These are phyloP conservation scores for Clavelina lepadiformis DNA, from an alignment of 23 tunicate species.

Conservation along the genomic window DNA sequence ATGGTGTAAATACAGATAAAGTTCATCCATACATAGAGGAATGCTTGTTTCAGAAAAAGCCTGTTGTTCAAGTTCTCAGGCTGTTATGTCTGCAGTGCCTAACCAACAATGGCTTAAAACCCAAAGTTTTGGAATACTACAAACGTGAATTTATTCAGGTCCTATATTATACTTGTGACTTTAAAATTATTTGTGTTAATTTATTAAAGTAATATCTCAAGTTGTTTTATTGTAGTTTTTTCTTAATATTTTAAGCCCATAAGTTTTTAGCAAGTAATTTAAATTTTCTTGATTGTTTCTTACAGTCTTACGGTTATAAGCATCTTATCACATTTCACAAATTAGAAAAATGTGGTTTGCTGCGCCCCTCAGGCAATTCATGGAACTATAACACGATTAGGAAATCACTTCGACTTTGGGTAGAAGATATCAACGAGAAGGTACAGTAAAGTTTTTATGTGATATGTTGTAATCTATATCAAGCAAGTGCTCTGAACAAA, in stretches of 20 bases:
- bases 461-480: too few species aligned
- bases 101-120: constrained; percentile 73
- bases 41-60: constrained; percentile 53
- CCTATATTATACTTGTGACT: neutral
- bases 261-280: neutral
- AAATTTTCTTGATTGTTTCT: neutral
- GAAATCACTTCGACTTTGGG: constrained; percentile 55
- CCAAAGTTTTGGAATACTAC: constrained; percentile 81
- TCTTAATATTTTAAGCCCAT: too few species aligned
- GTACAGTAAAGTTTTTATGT: too few species aligned
- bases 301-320: constrained; percentile 79
- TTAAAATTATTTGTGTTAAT: neutral
- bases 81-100: constrained; percentile 70
- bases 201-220: too few species aligned
- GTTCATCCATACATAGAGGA: constrained; percentile 77
- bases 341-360: constrained; percentile 64
- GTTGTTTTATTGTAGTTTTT: too few species aligned
- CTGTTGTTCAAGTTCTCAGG: constrained; percentile 47
- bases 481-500: too few species aligned
- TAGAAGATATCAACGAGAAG: constrained; percentile 79
- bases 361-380: constrained; percentile 25
- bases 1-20: constrained; percentile 74
- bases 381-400: constrained; percentile 84
- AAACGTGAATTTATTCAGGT: constrained; percentile 85
- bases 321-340: constrained; percentile 63